phyloP scores from a whole-genome alignment of 30 jellyfish, hydroid and myxozoan species.

The Aurelia aurita complex sp. Pacific region DNA sequence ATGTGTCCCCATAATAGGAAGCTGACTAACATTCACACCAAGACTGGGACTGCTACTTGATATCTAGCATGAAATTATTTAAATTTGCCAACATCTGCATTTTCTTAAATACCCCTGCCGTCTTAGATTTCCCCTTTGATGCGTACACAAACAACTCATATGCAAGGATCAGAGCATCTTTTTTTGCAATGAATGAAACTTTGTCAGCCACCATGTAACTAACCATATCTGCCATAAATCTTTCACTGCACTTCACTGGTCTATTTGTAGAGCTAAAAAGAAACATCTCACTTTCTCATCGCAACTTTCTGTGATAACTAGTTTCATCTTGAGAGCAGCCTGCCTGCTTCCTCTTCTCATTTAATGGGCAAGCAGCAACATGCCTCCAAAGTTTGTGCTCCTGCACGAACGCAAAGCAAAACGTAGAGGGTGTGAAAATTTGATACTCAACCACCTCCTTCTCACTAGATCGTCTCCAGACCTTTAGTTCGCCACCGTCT shows the following conservation, averaged over 20 bases:
- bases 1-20: too few species aligned
- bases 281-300: conserved; percentile 22
- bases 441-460: too few species aligned
- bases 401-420: conserved; percentile 43
- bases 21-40: too few species aligned
- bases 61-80: too few species aligned
- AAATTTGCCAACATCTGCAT: conserved; percentile 13
- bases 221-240: conserved; percentile 2
- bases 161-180: conserved; percentile 4
- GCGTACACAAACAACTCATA: background rate
- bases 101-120: background rate
- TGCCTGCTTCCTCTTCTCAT: background rate
- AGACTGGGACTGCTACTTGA: too few species aligned
- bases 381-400: conserved; percentile 51
- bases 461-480: conserved; percentile 38
- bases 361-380: conserved; percentile 33
- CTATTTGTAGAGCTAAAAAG: background rate
- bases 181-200: conserved; percentile 21
- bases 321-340: conserved; percentile 1
- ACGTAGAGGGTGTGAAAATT: conserved; percentile 27
- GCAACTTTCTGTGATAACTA: too few species aligned
- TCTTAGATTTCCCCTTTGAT: background rate
- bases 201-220: conserved; percentile 29
- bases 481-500: conserved; percentile 40
- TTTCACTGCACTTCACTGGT: background rate